Evolutionary conservation across 2,113 vertebrate species (phyloP), one percentile per base, ranked within the genome.

Genomic region (Apus apus): DNA sequence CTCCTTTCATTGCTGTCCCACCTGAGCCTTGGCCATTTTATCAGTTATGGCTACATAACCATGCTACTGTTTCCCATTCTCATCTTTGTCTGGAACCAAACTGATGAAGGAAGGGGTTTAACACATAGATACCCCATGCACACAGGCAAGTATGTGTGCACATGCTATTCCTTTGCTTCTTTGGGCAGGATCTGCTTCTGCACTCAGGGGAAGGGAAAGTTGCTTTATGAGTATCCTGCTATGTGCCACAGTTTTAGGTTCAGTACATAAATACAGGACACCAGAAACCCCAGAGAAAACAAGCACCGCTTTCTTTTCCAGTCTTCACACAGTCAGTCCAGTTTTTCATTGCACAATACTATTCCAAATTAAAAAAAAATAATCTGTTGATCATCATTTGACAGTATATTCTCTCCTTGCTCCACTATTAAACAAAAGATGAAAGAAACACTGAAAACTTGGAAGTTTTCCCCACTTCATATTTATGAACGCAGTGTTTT

Each of bases 141-240:
- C 6, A 6, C 2, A 8, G 1, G 23, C 11, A 57, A 38, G 4
- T 56, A 15, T 36, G 36, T 54, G 34, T 12, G 25, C 0, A 14
- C 29, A 32, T 2, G 0, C 13, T 26, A 11, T 20, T 72, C 27
- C 20, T 53, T 79, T 14, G 8, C 6, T 71, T 36, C n/a, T 51
- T 58, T 40, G 30, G 9, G 11, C 6, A 34, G 23, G 29, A 45
- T 34, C 8, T 50, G 27, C 1, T 43, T 86, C 61, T 15, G 45
- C 8, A 10, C 26, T 61, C 48, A 45, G 19, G n/a, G 12, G 19
- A 7, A 78, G 15, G 21, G 25, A 53, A 77, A 12, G 62, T 25
- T 15, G 40, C 12, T 86, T 81, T n/a, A 5, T 13, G 15, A 45
- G 6, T 21, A 60, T 64, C 34, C 9, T 43, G 43, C 11, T 11